Conservation (phyloP, 2,888 invertebrate genomes). For the Augiades crinisus region DNA sequence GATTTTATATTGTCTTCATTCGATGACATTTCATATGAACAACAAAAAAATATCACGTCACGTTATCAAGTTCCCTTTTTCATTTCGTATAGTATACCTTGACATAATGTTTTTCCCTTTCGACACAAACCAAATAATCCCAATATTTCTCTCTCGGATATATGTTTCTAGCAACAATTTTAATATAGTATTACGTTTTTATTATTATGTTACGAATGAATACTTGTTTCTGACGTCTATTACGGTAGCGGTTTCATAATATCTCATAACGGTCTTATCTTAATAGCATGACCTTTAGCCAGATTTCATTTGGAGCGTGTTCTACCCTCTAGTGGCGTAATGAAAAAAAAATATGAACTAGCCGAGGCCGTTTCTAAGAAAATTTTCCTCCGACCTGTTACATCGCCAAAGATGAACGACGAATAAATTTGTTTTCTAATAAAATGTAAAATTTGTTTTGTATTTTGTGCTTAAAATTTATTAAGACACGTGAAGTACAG, state of each 20-base stretch:
- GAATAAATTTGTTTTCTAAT: neutral
- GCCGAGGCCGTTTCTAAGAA: constrained; percentile 9
- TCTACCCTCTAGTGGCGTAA: constrained; percentile 14
- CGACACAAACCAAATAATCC: neutral
- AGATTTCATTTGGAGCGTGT: constrained; percentile 23
- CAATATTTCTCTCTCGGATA: neutral
- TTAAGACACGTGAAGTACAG: too few species aligned
- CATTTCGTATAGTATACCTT: too few species aligned
- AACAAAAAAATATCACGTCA: too few species aligned
- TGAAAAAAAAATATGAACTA: constrained; percentile 26
- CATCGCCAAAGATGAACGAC: neutral
- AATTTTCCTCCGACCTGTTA: constrained; percentile 16
- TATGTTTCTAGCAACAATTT: neutral
- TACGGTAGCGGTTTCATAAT: constrained; percentile 7
- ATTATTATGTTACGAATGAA: neutral
- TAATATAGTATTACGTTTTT: neutral
- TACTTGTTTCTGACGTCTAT: constrained; percentile 7
- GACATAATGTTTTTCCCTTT: too few species aligned
- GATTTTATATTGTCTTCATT: too few species aligned
- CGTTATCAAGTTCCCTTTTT: too few species aligned
- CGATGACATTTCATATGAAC: too few species aligned
- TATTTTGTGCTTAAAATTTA: too few species aligned
- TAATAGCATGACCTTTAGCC: constrained; percentile 22
- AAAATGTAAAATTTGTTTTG: too few species aligned
- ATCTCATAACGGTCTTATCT: constrained; percentile 15